Conservation (phyloP, 2,888 invertebrate species). For the Scaptodrosophila latifasciaeformis region DNA sequence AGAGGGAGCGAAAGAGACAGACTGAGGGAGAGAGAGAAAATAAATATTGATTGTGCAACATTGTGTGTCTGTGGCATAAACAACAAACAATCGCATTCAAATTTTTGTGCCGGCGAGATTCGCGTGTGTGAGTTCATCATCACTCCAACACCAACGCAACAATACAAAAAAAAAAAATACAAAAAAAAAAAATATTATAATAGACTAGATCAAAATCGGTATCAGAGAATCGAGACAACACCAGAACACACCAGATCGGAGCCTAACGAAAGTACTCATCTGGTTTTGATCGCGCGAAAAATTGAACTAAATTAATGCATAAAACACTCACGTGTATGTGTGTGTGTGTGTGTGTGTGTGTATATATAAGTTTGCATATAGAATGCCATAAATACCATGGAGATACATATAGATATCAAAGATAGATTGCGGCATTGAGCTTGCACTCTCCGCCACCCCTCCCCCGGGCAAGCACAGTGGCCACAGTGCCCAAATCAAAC, state of each 20-base stretch:
- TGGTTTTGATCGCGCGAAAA: conserved; percentile 66
- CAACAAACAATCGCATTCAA: too few relatives aligned
- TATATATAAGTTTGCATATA: background rate
- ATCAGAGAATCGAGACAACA: too few relatives aligned
- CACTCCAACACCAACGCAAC: conserved; percentile 14
- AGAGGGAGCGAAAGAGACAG: conserved; percentile 28
- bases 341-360: background rate
- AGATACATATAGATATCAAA: too few relatives aligned
- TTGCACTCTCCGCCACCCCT: too few relatives aligned
- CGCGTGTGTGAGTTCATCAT: conserved; percentile 41
- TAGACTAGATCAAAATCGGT: conserved; percentile 21
- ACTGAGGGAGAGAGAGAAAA: conserved; percentile 49
- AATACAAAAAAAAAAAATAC: conserved; percentile 13
- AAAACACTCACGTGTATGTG: conserved; percentile 32
- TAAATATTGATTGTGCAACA: conserved; percentile 64
- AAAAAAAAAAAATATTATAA: conserved; percentile 13
- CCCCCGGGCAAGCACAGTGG: too few relatives aligned
- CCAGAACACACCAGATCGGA: too few relatives aligned
- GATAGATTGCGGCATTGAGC: too few relatives aligned
- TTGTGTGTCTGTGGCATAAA: conserved; percentile 11
- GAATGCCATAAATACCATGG: background rate
- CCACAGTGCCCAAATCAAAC: too few relatives aligned
- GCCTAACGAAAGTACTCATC: conserved; percentile 67
- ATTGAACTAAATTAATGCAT: conserved; percentile 66
- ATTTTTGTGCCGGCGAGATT: too few relatives aligned